These are phyloP conservation scores for Euura saliciscinereae DNA, from an alignment of 1,140 invertebrate species.

Conservation along the genomic window DNA sequence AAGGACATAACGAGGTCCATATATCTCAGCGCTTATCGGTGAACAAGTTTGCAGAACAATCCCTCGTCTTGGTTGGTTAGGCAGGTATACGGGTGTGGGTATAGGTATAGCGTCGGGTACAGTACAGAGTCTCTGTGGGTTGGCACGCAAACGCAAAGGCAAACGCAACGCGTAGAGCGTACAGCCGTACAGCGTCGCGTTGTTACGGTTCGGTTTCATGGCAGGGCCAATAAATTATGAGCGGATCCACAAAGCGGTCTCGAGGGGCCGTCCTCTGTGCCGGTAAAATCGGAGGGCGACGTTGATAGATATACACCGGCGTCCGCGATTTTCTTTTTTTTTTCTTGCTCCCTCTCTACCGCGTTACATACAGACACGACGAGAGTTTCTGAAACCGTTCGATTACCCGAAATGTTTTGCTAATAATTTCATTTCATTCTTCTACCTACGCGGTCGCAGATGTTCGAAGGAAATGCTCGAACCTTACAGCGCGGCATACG, in stretches of 20 bases:
- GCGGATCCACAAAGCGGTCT: constrained; percentile 4
- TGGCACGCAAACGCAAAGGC: constrained; percentile 15
- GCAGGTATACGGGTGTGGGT: not conserved
- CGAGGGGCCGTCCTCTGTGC: not conserved
- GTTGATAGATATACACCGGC: constrained; percentile 2
- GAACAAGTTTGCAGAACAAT: constrained; percentile 11
- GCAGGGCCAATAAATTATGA: constrained; percentile 5
- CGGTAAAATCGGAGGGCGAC: not conserved
- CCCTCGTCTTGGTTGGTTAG: constrained; percentile 1
- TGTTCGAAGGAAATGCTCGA: not conserved
- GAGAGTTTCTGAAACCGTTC: too few relatives aligned
- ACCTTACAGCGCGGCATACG: not conserved
- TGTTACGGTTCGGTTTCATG: not conserved
- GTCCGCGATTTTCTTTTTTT: not conserved
- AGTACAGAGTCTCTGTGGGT: constrained; percentile 4
- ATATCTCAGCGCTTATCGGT: constrained; percentile 13
- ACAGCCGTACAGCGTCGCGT: not conserved
- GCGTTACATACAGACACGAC: too few relatives aligned
- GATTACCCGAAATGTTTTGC: too few relatives aligned
- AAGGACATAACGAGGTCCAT: constrained; percentile 14
- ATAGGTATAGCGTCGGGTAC: not conserved
- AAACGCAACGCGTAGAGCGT: not conserved
- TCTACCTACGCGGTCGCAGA: not conserved
- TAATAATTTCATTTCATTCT: too few relatives aligned
- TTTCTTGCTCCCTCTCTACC: not conserved